Evolutionary conservation across 1,140 invertebrate genomes (phyloP), one percentile per base, ranked within the genome.

Genomic region (Heliconius nattereri): DNA sequence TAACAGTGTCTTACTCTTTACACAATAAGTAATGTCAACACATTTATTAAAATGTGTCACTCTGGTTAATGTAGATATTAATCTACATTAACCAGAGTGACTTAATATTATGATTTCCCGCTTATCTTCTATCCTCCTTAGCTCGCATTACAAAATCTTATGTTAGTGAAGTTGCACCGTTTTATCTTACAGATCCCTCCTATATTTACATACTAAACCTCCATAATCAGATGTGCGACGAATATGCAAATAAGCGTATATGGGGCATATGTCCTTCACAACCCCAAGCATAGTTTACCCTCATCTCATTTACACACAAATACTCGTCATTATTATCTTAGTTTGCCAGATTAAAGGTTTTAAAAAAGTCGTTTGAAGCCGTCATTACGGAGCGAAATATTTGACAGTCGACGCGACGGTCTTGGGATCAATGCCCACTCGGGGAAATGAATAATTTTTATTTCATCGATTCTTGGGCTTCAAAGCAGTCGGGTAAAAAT

Each of bases 121-220:
- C 32, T 35, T 35, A 35, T 35, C 32, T 35, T 35, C 32, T 35
- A 35, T 35, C 32, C 32, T 35, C 32, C 32, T 35, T 35, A 35
- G 40, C 13, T 45, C 8, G 9, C n/a, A 60, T 2, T 29, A 13
- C 32, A 66, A 66, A 29, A 2, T 19, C 11, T 26, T 26, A n/a
- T 26, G 7, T 66, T 29, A 66, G 26, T 75, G 37, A 35, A 75
- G n/a, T 32, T 40, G 20, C 29, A 66, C 32, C 32, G 16, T 5
- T 19, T 26, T 37, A 20, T 76, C 54, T 76, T 70, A 72, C 35
- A 71, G 29, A 52, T 71, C 29, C 19, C 35, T 52, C 19, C 35
- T 52, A 37, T 52, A 54, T 78, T 78, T 71, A 37, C 70, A 78
- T 78, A 52, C 20, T 45, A 52, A 52, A 71, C 76, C 71, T 54